Conservation (phyloP, 2,797 vertebrate species). For the Ficedula albicollis region DNA sequence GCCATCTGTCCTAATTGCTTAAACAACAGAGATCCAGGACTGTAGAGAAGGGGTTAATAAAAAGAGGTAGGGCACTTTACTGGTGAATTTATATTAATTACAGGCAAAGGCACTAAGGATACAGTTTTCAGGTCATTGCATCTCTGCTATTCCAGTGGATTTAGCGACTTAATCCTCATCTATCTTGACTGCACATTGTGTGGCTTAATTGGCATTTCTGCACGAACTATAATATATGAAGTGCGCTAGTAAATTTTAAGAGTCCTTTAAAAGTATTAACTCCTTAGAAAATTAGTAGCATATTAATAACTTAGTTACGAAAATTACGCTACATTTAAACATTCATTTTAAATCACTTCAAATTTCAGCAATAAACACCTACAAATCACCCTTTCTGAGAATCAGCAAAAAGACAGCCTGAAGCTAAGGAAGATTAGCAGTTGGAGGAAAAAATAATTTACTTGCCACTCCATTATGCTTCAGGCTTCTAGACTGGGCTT, state of each 20-base stretch:
- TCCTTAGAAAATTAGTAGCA: neutral
- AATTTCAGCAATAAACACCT: neutral
- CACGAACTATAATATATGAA: neutral
- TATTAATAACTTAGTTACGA: neutral
- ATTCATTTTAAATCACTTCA: neutral
- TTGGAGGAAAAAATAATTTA: neutral
- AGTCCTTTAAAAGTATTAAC: neutral
- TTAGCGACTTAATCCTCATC: slow-evolving; percentile 6
- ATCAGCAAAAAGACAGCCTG: neutral
- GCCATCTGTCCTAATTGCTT: neutral
- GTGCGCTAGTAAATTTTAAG: neutral
- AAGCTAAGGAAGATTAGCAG: neutral
- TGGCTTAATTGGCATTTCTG: slow-evolving; percentile 33
- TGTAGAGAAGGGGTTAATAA: neutral
- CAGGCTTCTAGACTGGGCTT: neutral
- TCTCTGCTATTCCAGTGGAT: neutral
- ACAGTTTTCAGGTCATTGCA: slow-evolving; percentile 43
- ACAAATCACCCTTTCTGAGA: neutral
- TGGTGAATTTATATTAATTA: slow-evolving; percentile 12
- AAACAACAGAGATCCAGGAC: neutral
- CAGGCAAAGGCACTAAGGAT: neutral
- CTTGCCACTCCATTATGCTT: neutral
- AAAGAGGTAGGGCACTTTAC: neutral
- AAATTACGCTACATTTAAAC: neutral
- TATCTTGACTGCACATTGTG: neutral